Evolutionary conservation across 2,113 vertebrate species (phyloP).

Genomic region (Tachysurus fulvidraco): DNA sequence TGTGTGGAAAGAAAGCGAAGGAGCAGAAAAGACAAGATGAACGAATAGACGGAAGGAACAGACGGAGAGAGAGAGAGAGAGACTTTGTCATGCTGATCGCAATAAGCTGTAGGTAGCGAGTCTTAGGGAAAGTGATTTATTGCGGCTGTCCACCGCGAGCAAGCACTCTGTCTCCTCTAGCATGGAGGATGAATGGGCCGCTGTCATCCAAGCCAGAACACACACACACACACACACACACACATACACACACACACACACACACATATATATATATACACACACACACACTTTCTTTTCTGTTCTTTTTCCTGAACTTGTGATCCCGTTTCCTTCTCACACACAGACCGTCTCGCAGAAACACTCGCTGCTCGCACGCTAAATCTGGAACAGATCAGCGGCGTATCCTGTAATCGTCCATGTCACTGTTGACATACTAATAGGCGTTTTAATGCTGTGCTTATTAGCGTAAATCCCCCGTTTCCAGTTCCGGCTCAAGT

Average conservation of each 20-base stretch:
- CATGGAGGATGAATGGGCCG: conserved; percentile 73
- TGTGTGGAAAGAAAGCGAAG: conserved; percentile 24
- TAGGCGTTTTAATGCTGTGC: conserved; percentile 41
- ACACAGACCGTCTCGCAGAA: conserved; percentile 17
- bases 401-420: conserved; percentile 33
- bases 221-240: conserved; percentile 18
- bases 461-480: conserved; percentile 48
- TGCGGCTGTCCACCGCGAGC: conserved; percentile 62
- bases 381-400: conserved; percentile 26
- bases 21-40: conserved; percentile 27
- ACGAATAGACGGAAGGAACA: conserved; percentile 26
- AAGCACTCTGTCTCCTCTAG: conserved; percentile 71
- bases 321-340: conserved; percentile 6
- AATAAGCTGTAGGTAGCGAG: conserved; percentile 59
- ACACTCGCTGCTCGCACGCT: background rate
- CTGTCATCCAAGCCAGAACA: conserved; percentile 67
- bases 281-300: conserved; percentile 19
- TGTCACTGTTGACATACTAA: conserved; percentile 49
- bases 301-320: conserved; percentile 26
- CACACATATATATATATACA: conserved; percentile 23
- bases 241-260: background rate
- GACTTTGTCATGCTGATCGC: conserved; percentile 52
- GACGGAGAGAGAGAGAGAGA: conserved; percentile 28
- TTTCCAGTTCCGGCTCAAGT: conserved; percentile 40
- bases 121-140: conserved; percentile 71